A percentile compares a stretch with the other conserved stretches of the same genome.
These are phyloP conservation scores for Apodemia zela DNA, from an alignment of 2,888 invertebrate species.

Conservation along the genomic window DNA sequence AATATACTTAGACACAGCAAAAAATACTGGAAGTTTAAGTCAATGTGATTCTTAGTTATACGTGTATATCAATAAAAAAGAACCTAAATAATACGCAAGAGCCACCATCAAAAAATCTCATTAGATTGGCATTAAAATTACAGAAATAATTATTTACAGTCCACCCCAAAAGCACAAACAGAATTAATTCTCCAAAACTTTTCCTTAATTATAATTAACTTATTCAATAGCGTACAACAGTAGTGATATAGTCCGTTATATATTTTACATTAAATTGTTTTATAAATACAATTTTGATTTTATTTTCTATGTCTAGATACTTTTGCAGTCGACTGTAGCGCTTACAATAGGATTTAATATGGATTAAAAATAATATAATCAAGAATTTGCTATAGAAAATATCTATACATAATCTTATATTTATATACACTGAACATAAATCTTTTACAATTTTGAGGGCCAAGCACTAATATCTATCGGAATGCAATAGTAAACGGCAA, in stretches of 20 bases:
- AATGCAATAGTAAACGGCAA: no score
- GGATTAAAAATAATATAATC: slow-evolving; percentile 11
- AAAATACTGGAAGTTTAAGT: slow-evolving; percentile 37
- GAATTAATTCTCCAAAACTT: not conserved
- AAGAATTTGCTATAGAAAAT: slow-evolving; percentile 12
- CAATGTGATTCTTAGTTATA: slow-evolving; percentile 41
- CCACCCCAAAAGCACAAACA: not conserved
- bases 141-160: not conserved
- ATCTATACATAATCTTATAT: slow-evolving; percentile 12
- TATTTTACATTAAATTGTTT: slow-evolving; percentile 6
- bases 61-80: not conserved
- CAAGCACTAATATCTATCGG: not conserved
- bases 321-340: slow-evolving; percentile 13
- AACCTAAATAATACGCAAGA: slow-evolving; percentile 1
- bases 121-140: not conserved
- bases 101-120: slow-evolving; percentile 13
- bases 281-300: slow-evolving; percentile 13
- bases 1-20: not conserved
- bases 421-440: slow-evolving; percentile 7
- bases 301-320: slow-evolving; percentile 1
- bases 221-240: slow-evolving; percentile 5
- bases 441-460: not conserved
- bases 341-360: slow-evolving; percentile 12
- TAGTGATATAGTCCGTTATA: slow-evolving; percentile 9
- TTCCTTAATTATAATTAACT: slow-evolving; percentile 6